Percentiles rank a stretch among this genome's conserved stretches.
Evolutionary conservation across 2,797 vertebrate species (phyloP).

Genomic region (Falco biarmicus): DNA sequence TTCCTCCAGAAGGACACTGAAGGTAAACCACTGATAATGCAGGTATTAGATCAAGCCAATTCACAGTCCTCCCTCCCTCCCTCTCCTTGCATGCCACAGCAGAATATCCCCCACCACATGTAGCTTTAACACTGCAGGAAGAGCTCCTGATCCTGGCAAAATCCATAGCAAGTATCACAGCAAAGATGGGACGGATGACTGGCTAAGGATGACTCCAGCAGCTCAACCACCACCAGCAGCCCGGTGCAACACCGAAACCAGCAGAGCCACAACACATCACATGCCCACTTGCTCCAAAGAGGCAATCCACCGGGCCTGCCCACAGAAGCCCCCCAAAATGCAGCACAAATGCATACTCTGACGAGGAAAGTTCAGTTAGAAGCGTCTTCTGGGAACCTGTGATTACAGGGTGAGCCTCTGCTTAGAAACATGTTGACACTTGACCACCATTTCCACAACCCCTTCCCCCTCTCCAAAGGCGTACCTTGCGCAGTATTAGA

Average conservation of each 20-base stretch:
- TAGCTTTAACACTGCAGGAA: background rate
- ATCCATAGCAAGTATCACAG: background rate
- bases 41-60: conserved; percentile 1
- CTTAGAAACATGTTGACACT: conserved; percentile 19
- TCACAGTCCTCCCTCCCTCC: background rate
- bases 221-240: background rate
- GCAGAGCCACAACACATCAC: background rate
- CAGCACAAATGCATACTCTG: fast-evolving
- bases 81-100: background rate
- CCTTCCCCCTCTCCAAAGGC: background rate
- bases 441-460: background rate
- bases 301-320: background rate
- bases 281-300: background rate
- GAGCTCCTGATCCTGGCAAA: background rate
- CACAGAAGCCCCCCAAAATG: background rate
- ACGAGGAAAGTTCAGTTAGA: background rate
- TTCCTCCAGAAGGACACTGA: conserved; percentile 40
- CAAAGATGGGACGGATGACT: fast-evolving
- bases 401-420: background rate
- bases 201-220: background rate
- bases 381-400: background rate
- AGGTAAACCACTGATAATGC: conserved; percentile 45
- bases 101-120: background rate
- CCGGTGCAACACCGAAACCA: background rate
- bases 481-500: background rate